Percentiles rank a stretch among this genome's conserved stretches.
Evolutionary conservation across 2,888 invertebrate species (phyloP).

Genomic region (Unio delphinus): DNA sequence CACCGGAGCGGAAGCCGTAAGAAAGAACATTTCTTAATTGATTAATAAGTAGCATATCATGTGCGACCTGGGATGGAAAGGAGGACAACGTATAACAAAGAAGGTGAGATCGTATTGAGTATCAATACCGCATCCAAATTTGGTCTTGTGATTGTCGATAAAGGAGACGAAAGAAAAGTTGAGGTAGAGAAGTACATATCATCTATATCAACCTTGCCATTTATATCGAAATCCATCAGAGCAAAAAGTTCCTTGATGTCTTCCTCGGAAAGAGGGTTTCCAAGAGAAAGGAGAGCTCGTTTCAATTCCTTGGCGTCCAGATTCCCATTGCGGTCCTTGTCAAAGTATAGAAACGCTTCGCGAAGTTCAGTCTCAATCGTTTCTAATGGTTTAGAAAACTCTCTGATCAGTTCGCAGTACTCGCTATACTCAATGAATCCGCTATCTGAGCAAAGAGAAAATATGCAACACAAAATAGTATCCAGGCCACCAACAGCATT

Average conservation of each 20-base stretch:
- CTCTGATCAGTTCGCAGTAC: conserved; percentile 23
- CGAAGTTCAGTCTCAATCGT: conserved; percentile 32
- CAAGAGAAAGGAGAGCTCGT: conserved; percentile 22
- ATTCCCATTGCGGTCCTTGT: conserved; percentile 12
- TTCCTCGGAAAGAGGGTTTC: conserved; percentile 24
- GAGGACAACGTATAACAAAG: too few species aligned
- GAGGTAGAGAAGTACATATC: conserved; percentile 10
- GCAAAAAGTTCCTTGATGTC: conserved; percentile 24
- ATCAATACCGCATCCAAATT: too few species aligned
- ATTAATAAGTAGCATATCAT: too few species aligned
- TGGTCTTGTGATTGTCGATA: too few species aligned
- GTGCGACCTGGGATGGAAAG: too few species aligned
- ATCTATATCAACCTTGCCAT: conserved; percentile 28
- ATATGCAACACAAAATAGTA: too few species aligned
- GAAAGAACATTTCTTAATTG: too few species aligned
- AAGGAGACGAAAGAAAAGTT: too few species aligned
- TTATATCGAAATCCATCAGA: conserved; percentile 25
- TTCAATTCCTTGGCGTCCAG: conserved; percentile 26
- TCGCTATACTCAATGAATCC: conserved; percentile 23
- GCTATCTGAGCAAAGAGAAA: conserved; percentile 16
- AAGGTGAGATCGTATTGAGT: too few species aligned
- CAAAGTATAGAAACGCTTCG: conserved; percentile 23
- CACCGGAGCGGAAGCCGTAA: too few species aligned
- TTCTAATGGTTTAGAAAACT: conserved; percentile 16
- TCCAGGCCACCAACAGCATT: too few species aligned